Evolutionary conservation across 2,888 invertebrate species (phyloP), one percentile per base, ranked within the genome.

Genomic region (Girardia tigrina): DNA sequence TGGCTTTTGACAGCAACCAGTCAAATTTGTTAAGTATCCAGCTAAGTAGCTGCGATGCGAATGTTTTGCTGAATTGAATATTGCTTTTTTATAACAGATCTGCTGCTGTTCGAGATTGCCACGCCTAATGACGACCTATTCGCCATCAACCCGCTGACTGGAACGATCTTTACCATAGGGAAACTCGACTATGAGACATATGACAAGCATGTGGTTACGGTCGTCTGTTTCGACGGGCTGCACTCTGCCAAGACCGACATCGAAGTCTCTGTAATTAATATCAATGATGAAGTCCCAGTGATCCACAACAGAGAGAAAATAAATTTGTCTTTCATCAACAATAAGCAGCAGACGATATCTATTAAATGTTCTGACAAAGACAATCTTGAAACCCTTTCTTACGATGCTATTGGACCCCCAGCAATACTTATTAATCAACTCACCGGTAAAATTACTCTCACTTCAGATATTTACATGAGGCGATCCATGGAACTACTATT

Each of bases 311-410:
- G 20, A 16, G 23, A n/a, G 4, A 8, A 4, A 20, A n/a, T 56
- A n/a, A 12, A 56, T 56, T 8, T 56, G 4, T 23, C 56, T 20
- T 20, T 2, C 6, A 56, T 56, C n/a, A 8, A 56, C 23, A 4
- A 56, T 12, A n/a, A n/a, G n/a, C 6, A 56, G 23, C 56, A 56
- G n/a, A 16, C 4, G 4, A 56, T 56, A 56, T 12, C 23, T 4
- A 56, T 56, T 16, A 56, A 56, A 56, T 56, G 56, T n/a, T 56
- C 56, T 23, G 56, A 56, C 23, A n/a, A 56, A 56, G 56, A 56
- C 23, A 56, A 56, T 56, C 56, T 56, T 4, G 56, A 56, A 20
- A 6, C 56, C 4, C n/a, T 56, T 6, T 56, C 56, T 20, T 56
- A 56, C 23, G 56, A 56, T 16, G n/a, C 56, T 20, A 56, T 12